Evolutionary conservation across 2,113 vertebrate species (phyloP), one percentile per base, ranked within the genome.

Genomic region (Mola mola): DNA sequence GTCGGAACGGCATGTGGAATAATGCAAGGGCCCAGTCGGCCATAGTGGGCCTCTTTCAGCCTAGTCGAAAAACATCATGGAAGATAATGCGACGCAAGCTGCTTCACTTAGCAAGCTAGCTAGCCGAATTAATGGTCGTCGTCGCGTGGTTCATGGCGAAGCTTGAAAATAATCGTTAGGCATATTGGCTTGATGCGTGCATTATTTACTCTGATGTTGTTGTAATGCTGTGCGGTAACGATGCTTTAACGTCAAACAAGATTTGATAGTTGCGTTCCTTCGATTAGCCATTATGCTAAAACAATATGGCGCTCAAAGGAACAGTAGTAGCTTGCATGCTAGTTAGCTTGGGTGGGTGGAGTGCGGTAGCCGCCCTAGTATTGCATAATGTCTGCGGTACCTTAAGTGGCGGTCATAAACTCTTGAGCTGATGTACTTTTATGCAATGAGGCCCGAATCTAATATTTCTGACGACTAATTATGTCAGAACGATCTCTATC

Each of bases 11-110:
- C 51, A 56, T 38, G 62, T 29, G 57, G 79, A 90, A 88, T 60
- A 51, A 49, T 82, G 49, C 63, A 40, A 56, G 75, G 92, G 92
- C 88, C 92, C 91, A 79, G 81, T 89, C 84, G 85, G 88, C 87
- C 85, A 87, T 82, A 78, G 85, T 73, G 90, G 92, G 91, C 92
- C 92, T 88, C 79, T 68, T 80, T 81, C 76, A 89, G 75, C 83
- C 90, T 61, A 51, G 33, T 79, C 11, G 49, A 72, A 78, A 87
- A 90, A 87, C 87, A 88, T 88, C 88, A 88, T 87, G 89, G 90
- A 85, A 83, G 84, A 75, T 72, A 76, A 88, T 86, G 86, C 85
- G 83, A 81, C 82, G 70, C 62, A 48, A 76, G 66, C 72, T 17
- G 78, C 65, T 43, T 88, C 87, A 79, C 83, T 81, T 90, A 89